Evolutionary conservation across 2,113 vertebrate genomes (phyloP), one percentile per base, ranked within the genome.

Genomic region (Lethenteron camtschaticum): DNA sequence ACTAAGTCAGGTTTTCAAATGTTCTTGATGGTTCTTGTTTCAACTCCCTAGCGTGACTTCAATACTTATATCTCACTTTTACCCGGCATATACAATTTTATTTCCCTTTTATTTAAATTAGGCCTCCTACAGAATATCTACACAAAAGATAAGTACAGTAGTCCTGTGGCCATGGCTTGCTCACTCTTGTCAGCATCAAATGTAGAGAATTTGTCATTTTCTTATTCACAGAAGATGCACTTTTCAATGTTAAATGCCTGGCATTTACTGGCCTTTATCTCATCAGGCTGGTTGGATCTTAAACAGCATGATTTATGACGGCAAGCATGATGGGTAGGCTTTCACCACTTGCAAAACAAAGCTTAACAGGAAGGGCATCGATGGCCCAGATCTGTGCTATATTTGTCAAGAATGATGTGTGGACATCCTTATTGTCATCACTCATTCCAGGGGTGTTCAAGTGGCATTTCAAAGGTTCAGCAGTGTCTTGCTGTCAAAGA

Each of bases 21-120:
- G 60, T 63, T 63, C 60, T 63, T 63, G 60, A 41, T 41, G 60
- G 60, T 63, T 63, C 60, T 8, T 63, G 59, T 14, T 63, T 63
- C 8, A 63, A 63, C 8, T 63, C 18, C 60, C 60, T 63, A 63
- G 60, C 60, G 18, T 14, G 60, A 63, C 60, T 63, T 63, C 1
- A 18, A 63, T 8, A 63, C 60, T 18, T 63, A 63, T 63, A 5
- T 63, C 60, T 63, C 60, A 63, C 13, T 63, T 63, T 63, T 63
- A 63, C 60, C 60, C 13, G 60, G 60, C 60, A 18, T 63, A 14
- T 63, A 14, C 1, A 63, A 8, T 63, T 14, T 14, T 63, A 63
- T 63, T 63, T 63, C 4, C 13, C 60, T 18, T 63, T 18, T 18
- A 63, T 63, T 63, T 14, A 1, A 63, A 63, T 63, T 8, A 63